Base-by-base conservation (phyloP, 2,888 invertebrate species). In the Hedya salicella region DNA sequence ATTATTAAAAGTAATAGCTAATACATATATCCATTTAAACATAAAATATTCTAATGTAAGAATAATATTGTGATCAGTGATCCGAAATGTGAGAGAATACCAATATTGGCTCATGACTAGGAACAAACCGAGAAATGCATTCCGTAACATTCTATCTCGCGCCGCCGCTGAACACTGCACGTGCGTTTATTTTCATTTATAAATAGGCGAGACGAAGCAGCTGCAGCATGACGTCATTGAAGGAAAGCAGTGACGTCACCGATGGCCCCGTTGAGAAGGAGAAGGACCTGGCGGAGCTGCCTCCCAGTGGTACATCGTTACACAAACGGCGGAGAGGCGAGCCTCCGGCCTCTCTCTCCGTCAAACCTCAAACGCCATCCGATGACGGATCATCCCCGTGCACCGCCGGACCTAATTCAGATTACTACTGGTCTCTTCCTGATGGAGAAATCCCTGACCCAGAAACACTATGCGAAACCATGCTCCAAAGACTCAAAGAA, bases 141-240 rank as follows among this genome's bases (percentile, higher is more conserved):
- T 90, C 90, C 89, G 77, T 76, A 77, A 81, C 78, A 78, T 82
- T 75, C 74, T 72, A 78, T 81, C 73, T 72, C 77, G 74, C 75
- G 75, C 73, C 74, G 65, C 70, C 75, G 65, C 70, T 75, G 72
- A 74, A 73, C 78, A 72, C 71, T 76, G 80, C 90, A 88, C 88
- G 86, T 90, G 88, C 82, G 78, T 84, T 85, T 87, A 88, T 91
- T 90, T 87, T 87, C 83, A 84, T 84, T 83, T 87, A 89, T 86
- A 87, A 88, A 90, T 90, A 89, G 81, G 75, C 72, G 74, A 81
- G 82, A 83, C 74, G 72, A 67, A 73, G 71, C 76, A 72, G 77
- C 76, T 74, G 73, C 77, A 75, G 52, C 53, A 91, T 91, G 91
- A 86, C 88, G 81, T 88, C 89, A 82, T 76, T 76, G 30, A 85